Conservation (phyloP, 2,888 invertebrate species). For the Oscheius sp. region DNA sequence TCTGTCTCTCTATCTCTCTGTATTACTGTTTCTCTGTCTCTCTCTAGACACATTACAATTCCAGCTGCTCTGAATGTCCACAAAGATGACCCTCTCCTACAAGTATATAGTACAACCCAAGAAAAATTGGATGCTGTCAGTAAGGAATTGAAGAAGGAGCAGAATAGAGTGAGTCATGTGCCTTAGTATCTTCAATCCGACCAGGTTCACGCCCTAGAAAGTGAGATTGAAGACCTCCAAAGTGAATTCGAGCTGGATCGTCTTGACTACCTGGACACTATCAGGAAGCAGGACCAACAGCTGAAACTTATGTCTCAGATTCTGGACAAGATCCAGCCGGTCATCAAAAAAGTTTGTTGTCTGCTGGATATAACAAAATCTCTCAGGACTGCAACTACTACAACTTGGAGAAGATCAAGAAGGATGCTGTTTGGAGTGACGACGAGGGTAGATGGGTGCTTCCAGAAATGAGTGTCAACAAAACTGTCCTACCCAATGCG, state of each 20-base stretch:
- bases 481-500: conserved; percentile 81
- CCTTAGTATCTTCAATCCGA: conserved; percentile 15
- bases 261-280: conserved; percentile 86
- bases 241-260: conserved; percentile 86
- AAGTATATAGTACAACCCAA: conserved; percentile 84
- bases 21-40: too few species aligned
- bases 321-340: conserved; percentile 78
- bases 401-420: conserved; percentile 81
- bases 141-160: conserved; percentile 80
- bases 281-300: conserved; percentile 82
- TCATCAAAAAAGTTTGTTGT: conserved; percentile 75
- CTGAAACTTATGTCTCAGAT: conserved; percentile 79
- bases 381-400: conserved; percentile 70
- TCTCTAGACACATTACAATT: not conserved
- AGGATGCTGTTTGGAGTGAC: conserved; percentile 83
- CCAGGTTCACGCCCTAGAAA: conserved; percentile 80
- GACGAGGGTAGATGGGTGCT: conserved; percentile 78
- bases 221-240: conserved; percentile 84
- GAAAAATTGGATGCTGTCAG: conserved; percentile 83
- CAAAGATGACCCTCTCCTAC: conserved; percentile 80
- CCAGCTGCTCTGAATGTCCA: conserved; percentile 77
- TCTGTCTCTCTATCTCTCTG: too few species aligned
- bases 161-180: conserved; percentile 78
- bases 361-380: too few species aligned
- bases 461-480: conserved; percentile 80